A percentile compares a stretch with the other conserved stretches of the same genome.
Evolutionary conservation across 64 coral and sea anemone species (phyloP).

Genomic region (Pocillopora damicornis): DNA sequence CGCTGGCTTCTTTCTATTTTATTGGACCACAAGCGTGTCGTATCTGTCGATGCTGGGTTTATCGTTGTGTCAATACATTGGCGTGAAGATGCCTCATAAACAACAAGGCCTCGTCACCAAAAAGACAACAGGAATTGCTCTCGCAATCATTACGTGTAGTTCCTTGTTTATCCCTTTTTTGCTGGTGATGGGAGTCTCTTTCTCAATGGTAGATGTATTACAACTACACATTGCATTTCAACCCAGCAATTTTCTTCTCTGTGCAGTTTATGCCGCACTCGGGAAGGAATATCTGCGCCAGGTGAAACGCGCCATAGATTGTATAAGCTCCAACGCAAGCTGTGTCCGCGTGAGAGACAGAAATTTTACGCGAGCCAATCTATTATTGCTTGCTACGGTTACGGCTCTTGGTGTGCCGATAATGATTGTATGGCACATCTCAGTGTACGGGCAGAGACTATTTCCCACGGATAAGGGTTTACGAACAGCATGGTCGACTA

Average conservation of each 20-base stretch:
- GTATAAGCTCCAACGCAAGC: not conserved
- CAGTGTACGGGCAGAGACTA: slow-evolving; percentile 11
- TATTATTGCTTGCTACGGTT: slow-evolving; percentile 11
- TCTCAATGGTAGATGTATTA: not conserved
- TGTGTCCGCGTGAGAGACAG: slow-evolving; percentile 26
- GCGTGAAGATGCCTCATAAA: slow-evolving; percentile 33
- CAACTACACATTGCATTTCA: slow-evolving; percentile 36
- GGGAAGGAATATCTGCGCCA: slow-evolving; percentile 8
- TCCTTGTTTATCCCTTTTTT: slow-evolving; percentile 3
- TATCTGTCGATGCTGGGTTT: slow-evolving; percentile 37
- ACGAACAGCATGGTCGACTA: not conserved
- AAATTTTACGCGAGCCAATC: slow-evolving; percentile 25
- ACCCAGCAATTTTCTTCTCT: slow-evolving; percentile 7
- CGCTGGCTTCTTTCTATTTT: not conserved
- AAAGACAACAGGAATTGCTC: not conserved
- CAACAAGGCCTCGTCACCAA: slow-evolving; percentile 3
- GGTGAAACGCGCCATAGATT: slow-evolving; percentile 1
- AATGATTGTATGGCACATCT: slow-evolving; percentile 22
- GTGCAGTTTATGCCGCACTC: slow-evolving; percentile 11
- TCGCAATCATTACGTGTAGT: not conserved
- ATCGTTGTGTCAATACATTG: slow-evolving; percentile 38
- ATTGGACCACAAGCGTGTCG: slow-evolving; percentile 36
- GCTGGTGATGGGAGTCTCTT: not conserved
- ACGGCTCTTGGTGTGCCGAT: slow-evolving; percentile 17
- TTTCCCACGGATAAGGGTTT: not conserved